Percentiles rank a stretch among this genome's conserved stretches.
These are phyloP conservation scores for Holothuria leucospilota DNA, from an alignment of 53 echinoderm and acorn worm genomes.

Conservation along the genomic window DNA sequence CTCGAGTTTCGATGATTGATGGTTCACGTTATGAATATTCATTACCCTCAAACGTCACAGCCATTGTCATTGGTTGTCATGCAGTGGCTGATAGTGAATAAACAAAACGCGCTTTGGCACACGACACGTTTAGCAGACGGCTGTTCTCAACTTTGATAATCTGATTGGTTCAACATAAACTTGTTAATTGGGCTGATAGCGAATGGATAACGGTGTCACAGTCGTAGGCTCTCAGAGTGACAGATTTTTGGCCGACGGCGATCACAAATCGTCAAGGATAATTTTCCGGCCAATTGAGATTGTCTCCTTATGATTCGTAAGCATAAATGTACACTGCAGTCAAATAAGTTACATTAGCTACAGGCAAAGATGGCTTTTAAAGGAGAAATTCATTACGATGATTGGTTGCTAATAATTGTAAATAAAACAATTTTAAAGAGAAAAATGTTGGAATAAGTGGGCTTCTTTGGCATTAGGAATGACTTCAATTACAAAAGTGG, in stretches of 20 bases:
- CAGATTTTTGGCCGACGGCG: conserved; percentile 47
- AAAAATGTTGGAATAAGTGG: too few relatives aligned
- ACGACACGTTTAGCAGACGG: conserved; percentile 38
- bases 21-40: conserved; percentile 9
- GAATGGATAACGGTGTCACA: conserved; percentile 44
- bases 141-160: conserved; percentile 34
- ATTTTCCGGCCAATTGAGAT: conserved; percentile 37
- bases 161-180: conserved; percentile 41
- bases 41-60: not conserved
- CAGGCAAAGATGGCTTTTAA: conserved; percentile 38
- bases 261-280: conserved; percentile 29
- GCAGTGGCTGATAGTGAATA: not conserved
- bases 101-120: conserved; percentile 20
- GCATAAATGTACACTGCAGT: conserved; percentile 32
- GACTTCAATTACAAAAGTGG: too few relatives aligned
- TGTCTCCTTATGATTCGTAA: conserved; percentile 30
- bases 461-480: too few relatives aligned
- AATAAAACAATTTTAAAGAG: too few relatives aligned
- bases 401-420: conserved; percentile 6
- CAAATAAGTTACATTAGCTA: conserved; percentile 43
- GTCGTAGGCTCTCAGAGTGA: conserved; percentile 37
- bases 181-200: conserved; percentile 46
- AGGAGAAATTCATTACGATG: conserved; percentile 34
- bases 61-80: not conserved
- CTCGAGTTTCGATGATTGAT: not conserved